Evolutionary conservation across 2,113 vertebrate genomes (phyloP), one percentile per base, ranked within the genome.

Genomic region (Alligator sinensis): DNA sequence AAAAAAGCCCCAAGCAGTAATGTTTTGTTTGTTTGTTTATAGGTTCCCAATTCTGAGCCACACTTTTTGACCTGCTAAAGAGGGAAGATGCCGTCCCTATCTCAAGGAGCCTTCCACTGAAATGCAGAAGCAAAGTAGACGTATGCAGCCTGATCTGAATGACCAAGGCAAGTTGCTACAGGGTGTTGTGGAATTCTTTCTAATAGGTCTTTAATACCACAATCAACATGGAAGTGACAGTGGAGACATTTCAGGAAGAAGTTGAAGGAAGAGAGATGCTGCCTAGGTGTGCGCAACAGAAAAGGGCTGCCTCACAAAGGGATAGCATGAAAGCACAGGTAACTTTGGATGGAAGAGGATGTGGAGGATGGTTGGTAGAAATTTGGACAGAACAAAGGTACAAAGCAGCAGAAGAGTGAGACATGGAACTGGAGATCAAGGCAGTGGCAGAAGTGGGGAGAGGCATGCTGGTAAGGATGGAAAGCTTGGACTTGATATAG

Each of bases 21-120:
- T 79, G 88, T 11, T 47, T 0, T 74, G 22, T 11, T 85, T 90
- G 47, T 47, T 83, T 81, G n/a, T 77, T 91, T 88, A 22, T 77
- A 94, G 78, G 59, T 86, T 91, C 24, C 62, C 6, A 4, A 24
- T 47, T 17, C 54, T 80, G 61, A 78, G 8, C 47, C 47, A 54
- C 34, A 22, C 27, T 55, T 76, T 76, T 55, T 54, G 47, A 25
- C 9, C 25, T 59, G 75, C 9, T 11, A 54, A 84, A 81, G 13
- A 83, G 28, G 0, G 9, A 55, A 84, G 74, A 92, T 34, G 47
- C 34, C 11, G 24, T 47, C 34, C 5, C 19, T 24, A 34, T 72
- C 72, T 59, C 57, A 12, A 0, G 0, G 62, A 88, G 63, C 72
- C 0, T 1, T 79, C 58, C 22, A 34, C 5, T 30, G 27, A 84